Evolutionary conservation across 2,888 invertebrate species (phyloP), one percentile per base, ranked within the genome.

Genomic region (Amblyjoppa fuscipennis): DNA sequence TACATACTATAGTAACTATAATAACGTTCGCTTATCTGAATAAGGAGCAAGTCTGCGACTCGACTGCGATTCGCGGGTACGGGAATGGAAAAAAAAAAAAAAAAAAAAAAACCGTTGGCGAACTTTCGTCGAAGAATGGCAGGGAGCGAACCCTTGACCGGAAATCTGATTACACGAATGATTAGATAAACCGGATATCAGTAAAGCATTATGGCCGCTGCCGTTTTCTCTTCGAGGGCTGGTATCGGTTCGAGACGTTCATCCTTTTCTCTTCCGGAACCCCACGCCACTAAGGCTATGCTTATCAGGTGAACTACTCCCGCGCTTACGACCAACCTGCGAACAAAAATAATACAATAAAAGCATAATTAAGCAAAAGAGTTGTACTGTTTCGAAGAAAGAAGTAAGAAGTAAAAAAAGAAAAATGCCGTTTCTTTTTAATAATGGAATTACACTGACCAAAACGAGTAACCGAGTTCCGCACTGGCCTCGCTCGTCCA

Each of bases 401-500:
- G 28, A 49, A 11, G 9, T 41, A 11, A 41, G 11, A 41, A 41
- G 9, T 2, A 2, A 41, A 41, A 41, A 41, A 2, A 41, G 11
- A 41, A 41, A 1, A 41, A 41, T 41, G 34, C 6, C 1, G 2
- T 41, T 71, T 59, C 25, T 45, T 66, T 9, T 16, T 68, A n/a
- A 20, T 1, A n/a, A 28, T n/a, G 1, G 41, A 45, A 69, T 20
- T 28, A 70, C 11, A 70, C 83, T 90, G 89, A 97, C 97, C 98
- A 99, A 94, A 98, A 99, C 5, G 98, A 98, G 90, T 97, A 96
- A 74, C 98, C 98, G 59, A 98, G 95, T 89, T 96, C 96, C 0
- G 98, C 97, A 92, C 96, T 96, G 73, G 97, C 97, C 88, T 97
- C 96, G 0, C 98, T 98, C 41, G 97, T 96, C 98, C 98, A 99